Conservation (phyloP, 1,140 invertebrate species). For the Onthophagus taurus region DNA sequence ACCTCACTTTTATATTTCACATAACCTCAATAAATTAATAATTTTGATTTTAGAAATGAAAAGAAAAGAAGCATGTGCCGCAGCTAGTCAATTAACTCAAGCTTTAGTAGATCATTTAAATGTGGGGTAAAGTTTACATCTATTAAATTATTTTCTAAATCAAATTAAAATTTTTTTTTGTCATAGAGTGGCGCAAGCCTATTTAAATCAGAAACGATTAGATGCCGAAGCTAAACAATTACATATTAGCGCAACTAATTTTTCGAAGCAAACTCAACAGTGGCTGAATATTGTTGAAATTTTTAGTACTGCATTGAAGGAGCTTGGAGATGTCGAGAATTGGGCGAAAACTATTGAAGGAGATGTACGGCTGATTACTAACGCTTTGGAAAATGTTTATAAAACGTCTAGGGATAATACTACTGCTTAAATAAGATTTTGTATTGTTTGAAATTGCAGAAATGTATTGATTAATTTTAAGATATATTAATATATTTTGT, state of each 20-base stretch:
- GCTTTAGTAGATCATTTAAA: constrained; percentile 94
- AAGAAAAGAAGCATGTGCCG: constrained; percentile 84
- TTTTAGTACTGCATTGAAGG: constrained; percentile 93
- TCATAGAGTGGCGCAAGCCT: constrained; percentile 86
- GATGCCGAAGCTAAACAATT: constrained; percentile 95
- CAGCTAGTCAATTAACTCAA: constrained; percentile 86
- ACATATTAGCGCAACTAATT: constrained; percentile 88
- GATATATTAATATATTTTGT: background rate
- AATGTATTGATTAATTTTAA: background rate
- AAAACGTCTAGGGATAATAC: constrained; percentile 56
- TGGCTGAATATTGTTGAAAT: constrained; percentile 92
- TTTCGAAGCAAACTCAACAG: constrained; percentile 92
- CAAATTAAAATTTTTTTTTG: constrained; percentile 12
- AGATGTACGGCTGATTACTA: constrained; percentile 89
- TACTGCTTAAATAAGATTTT: constrained; percentile 8
- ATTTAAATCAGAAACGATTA: constrained; percentile 94
- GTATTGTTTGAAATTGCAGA: background rate
- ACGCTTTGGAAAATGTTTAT: constrained; percentile 90
- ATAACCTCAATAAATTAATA: background rate
- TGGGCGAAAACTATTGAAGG: constrained; percentile 96
- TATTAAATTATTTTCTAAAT: no score
- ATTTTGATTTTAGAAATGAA: constrained; percentile 65
- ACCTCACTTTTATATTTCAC: constrained; percentile 13
- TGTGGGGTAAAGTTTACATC: constrained; percentile 77
- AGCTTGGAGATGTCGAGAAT: constrained; percentile 97